A percentile compares a stretch with the other conserved stretches of the same genome.
Evolutionary conservation across 2,888 invertebrate species (phyloP).

Genomic region (Lordiphosa andalusiaca): DNA sequence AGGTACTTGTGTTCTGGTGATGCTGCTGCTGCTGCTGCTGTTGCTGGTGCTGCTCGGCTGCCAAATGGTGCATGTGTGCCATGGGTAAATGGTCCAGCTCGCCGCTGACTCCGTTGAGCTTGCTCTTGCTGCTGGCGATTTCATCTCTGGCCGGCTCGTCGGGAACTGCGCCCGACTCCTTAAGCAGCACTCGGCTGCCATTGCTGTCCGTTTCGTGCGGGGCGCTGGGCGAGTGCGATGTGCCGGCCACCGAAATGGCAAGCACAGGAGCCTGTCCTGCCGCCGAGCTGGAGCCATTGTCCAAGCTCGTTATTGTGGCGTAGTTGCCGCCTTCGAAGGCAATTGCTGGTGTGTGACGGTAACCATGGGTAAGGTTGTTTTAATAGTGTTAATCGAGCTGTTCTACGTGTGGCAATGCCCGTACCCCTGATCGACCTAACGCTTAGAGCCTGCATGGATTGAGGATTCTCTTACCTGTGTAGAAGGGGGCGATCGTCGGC

Average conservation of each 20-base stretch:
- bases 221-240: constrained; percentile 20
- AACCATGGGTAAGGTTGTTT: constrained; percentile 17
- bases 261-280: constrained; percentile 24
- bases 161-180: constrained; percentile 15
- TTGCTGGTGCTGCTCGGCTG: constrained; percentile 19
- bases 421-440: no score
- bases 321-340: constrained; percentile 68
- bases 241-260: constrained; percentile 13
- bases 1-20: constrained; percentile 32
- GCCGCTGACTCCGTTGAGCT: constrained; percentile 1
- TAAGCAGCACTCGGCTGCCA: constrained; percentile 10
- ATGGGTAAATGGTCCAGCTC: constrained; percentile 30
- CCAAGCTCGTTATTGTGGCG: constrained; percentile 57
- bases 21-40: constrained; percentile 26
- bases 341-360: constrained; percentile 47
- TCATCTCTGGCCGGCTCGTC: constrained; percentile 27
- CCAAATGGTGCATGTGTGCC: constrained; percentile 27
- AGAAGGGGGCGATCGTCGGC: constrained; percentile 85
- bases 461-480: constrained; percentile 83
- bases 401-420: no score
- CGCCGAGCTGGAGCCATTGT: constrained; percentile 40
- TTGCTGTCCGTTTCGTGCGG: constrained; percentile 18
- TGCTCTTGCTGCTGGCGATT: constrained; percentile 38
- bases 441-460: no score
- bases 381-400: constrained; percentile 6